phyloP scores from a whole-genome alignment of 2,888 invertebrate genomes.

The Ennomos quercinarius region DNA sequence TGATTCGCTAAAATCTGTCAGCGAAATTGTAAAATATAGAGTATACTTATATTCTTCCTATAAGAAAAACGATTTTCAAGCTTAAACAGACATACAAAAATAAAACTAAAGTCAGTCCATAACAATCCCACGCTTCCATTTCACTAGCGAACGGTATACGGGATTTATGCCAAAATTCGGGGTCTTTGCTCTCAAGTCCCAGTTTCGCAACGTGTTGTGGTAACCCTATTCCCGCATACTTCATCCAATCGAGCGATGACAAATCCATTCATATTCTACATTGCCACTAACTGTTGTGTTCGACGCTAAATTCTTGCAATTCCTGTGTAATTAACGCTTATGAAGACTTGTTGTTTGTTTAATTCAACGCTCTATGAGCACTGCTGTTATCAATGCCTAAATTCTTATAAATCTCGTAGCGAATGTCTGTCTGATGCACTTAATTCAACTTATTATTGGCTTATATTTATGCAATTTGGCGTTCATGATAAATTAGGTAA shows the following conservation, averaged over 20 bases:
- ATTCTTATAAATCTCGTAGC: background rate
- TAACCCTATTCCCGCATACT: slow-evolving; percentile 78
- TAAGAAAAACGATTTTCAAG: background rate
- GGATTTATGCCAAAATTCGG: slow-evolving; percentile 16
- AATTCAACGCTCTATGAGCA: slow-evolving; percentile 10
- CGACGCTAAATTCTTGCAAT: slow-evolving; percentile 63
- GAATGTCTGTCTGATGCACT: background rate
- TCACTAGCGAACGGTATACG: slow-evolving; percentile 13
- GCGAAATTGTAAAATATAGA: background rate
- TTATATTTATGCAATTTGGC: no score
- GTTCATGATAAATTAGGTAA: no score
- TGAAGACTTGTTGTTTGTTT: slow-evolving; percentile 39
- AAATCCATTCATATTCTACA: slow-evolving; percentile 76
- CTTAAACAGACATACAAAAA: slow-evolving; percentile 1
- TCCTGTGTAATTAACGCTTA: slow-evolving; percentile 60
- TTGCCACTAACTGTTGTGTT: slow-evolving; percentile 64
- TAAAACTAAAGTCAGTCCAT: slow-evolving; percentile 10
- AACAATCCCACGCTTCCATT: slow-evolving; percentile 21
- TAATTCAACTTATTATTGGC: no score
- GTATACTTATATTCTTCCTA: background rate
- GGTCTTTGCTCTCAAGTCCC: slow-evolving; percentile 21
- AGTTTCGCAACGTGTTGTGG: slow-evolving; percentile 17
- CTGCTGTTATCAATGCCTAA: slow-evolving; percentile 1
- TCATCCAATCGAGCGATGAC: slow-evolving; percentile 82
- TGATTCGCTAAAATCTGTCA: background rate